Evolutionary conservation across 1,140 invertebrate species (phyloP), one percentile per base, ranked within the genome.

Genomic region (Papilio helenus): DNA sequence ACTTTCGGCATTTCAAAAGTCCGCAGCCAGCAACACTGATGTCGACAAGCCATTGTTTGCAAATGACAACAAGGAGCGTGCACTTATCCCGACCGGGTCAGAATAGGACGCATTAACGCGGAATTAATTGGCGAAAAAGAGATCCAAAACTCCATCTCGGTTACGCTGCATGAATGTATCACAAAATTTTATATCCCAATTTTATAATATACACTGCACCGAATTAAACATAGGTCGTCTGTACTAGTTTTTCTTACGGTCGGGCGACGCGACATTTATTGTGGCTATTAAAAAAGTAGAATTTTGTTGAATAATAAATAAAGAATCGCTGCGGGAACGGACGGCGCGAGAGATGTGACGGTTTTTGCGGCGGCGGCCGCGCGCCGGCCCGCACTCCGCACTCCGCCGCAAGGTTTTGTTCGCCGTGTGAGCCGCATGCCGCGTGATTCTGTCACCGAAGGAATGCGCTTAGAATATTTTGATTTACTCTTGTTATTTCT

Each of bases 1-100:
- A 85, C 85, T 79, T 86, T 86, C 84, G 88, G 85, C 81, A 83
- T 84, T 85, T 90, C 84, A 89, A 85, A 86, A 85, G 89, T 87
- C 81, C 72, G n/a, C 73, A 51, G 89, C 88, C 89, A 87, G 83
- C 76, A 76, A 91, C 89, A 91, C 86, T 86, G 86, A 85, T 86
- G 87, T 82, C 82, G 85, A 92, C 90, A 91, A 85, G 88, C 88
- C 79, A 93, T 93, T 93, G 90, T 93, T 93, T 92, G 90, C 88
- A 91, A 93, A 93, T 93, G 79, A 72, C 79, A 86, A 89, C 87
- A 91, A 82, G 84, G 80, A 82, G 68, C 79, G 72, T 82, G 82
- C 83, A 86, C 80, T 86, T 87, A 85, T 86, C 72, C 79, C 79
- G 81, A 79, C 79, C 72, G 46, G 44, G 72, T 74, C 20, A 58